Evolutionary conservation across 1,140 invertebrate genomes (phyloP), one percentile per base, ranked within the genome.

Genomic region (Coptotermes formosanus): DNA sequence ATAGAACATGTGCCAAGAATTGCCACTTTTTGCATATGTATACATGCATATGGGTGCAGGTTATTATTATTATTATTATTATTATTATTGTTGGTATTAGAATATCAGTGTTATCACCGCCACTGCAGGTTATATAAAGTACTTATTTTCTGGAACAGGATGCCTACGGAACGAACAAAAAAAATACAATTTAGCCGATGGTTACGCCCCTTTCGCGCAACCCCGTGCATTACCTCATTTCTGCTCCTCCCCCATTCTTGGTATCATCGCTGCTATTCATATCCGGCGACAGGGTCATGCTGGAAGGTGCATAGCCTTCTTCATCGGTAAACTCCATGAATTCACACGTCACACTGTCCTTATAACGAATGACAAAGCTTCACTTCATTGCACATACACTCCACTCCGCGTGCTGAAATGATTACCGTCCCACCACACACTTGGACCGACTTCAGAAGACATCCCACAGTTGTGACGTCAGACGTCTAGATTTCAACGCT

Each of bases 391-490:
- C 64, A 75, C 64, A n/a, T 19, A 19, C 52, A 55, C 52, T 55
- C 12, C 52, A 55, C 52, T 55, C 19, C 19, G 52, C 52, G 19
- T 55, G 52, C 52, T 21, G 7, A 55, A 55, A 21, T 4, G 4
- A 1, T 25, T 12, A 75, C 30, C 64, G n/a, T 30, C 64, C 64
- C n/a, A n/a, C n/a, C 25, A 25, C n/a, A 19, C 52, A 55, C 21
- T 48, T 0, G 8, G n/a, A 30, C 8, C 30, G 64, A 75, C 30
- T 75, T 75, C 64, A 30, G 19, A 75, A 30, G 25, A 6, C 64
- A 75, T 75, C 64, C 64, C 64, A 75, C 25, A 75, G 25, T 75
- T 25, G 64, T 75, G 64, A 75, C 64, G 64, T 75, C 64, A 75
- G n/a, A 75, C 25, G 30, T 75, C 7, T 0, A 75, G n/a, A 64